These are phyloP conservation scores for Artemia sinica DNA, from an alignment of 2,888 invertebrate species.

Conservation along the genomic window DNA sequence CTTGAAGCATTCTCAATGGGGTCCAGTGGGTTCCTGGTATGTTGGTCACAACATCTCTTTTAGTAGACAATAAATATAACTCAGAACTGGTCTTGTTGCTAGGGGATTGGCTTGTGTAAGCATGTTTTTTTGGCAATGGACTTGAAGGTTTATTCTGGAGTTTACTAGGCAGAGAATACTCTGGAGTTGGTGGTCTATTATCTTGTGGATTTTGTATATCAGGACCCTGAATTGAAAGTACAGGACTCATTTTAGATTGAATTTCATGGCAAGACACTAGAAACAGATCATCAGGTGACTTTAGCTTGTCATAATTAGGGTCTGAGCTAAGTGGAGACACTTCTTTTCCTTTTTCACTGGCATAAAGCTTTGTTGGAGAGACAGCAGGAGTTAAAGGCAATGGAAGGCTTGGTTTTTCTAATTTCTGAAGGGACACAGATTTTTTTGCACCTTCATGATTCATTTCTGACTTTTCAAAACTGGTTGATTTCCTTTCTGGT, in stretches of 20 bases:
- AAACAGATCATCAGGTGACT: constrained; percentile 1
- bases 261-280: constrained; percentile 10
- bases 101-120: background rate
- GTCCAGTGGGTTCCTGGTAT: too few relatives aligned
- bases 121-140: background rate
- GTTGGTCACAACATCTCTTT: too few relatives aligned
- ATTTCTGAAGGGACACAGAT: background rate
- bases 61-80: too few relatives aligned
- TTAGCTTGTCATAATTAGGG: constrained; percentile 2
- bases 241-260: background rate
- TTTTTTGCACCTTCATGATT: background rate
- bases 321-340: constrained; percentile 1
- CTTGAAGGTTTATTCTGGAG: background rate
- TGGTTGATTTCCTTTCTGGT: background rate
- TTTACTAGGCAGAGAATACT: background rate
- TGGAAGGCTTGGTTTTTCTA: background rate
- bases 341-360: background rate
- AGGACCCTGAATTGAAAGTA: background rate
- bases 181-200: constrained; percentile 1
- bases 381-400: background rate
- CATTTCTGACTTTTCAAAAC: background rate
- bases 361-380: background rate
- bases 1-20: too few relatives aligned
- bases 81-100: too few relatives aligned
- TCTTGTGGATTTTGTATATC: background rate